These are phyloP conservation scores for Palloptera scutellata DNA, from an alignment of 2,888 invertebrate species.

Conservation along the genomic window DNA sequence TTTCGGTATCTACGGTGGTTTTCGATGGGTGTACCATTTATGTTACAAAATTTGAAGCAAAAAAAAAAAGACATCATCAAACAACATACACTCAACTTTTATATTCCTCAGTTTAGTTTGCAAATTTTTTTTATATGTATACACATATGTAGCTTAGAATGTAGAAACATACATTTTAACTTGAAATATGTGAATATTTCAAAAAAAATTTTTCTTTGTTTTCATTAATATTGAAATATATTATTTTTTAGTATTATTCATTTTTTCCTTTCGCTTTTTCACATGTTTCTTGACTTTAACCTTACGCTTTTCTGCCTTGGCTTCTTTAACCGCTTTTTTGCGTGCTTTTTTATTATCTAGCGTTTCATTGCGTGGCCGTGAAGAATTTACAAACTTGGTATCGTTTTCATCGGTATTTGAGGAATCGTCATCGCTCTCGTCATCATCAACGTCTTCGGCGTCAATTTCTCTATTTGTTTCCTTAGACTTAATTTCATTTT, in stretches of 20 bases:
- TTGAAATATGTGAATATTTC: too few relatives aligned
- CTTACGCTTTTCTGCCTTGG: constrained; percentile 87
- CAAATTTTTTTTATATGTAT: too few relatives aligned
- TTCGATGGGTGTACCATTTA: too few relatives aligned
- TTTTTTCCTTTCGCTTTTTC: constrained; percentile 86
- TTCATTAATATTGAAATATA: background rate
- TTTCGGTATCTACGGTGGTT: too few relatives aligned
- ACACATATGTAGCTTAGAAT: too few relatives aligned
- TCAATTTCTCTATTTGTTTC: constrained; percentile 11
- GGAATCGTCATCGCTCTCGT: constrained; percentile 38
- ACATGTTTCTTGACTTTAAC: constrained; percentile 91
- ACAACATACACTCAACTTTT: too few relatives aligned
- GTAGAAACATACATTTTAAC: too few relatives aligned
- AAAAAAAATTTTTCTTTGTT: background rate
- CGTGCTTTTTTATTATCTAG: constrained; percentile 81
- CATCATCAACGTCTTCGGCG: background rate
- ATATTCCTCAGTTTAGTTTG: too few relatives aligned
- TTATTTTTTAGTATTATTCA: constrained; percentile 46
- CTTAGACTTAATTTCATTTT: constrained; percentile 31
- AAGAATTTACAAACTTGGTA: constrained; percentile 70
- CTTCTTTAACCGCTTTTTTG: constrained; percentile 88
- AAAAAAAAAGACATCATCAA: too few relatives aligned
- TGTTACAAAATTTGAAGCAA: too few relatives aligned
- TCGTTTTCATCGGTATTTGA: constrained; percentile 51
- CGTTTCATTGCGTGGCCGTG: constrained; percentile 82